Base-by-base conservation (phyloP, 2,888 invertebrate genomes). In the Tiliacea aurago region DNA sequence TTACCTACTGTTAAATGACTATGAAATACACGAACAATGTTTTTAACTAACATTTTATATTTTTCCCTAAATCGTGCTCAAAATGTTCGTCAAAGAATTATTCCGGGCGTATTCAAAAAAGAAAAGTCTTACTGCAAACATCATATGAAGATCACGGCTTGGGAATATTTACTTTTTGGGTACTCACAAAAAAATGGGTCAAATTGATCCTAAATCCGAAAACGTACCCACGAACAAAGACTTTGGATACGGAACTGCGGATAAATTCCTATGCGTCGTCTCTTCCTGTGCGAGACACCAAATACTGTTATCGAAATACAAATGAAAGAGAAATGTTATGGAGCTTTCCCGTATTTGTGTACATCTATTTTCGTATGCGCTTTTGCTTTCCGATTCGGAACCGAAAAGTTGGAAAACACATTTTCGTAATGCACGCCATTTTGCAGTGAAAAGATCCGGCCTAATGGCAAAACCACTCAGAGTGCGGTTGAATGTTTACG, bases 371-470 rank as follows among this genome's bases (percentile, higher is more conserved):
- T 76, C 33, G 55, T 71, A 68, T 76, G 66, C 68, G 62, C 62
- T 65, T 76, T 73, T 73, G 55, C 65, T 70, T 66, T 73, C 65
- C 78, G 47, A 69, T 65, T 55, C 70, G 65, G 69, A 73, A 84
- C 80, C 66, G 73, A 75, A 67, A 80, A 80, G 70, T 84, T 77
- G 55, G 73, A 67, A 80, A 76, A 76, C 33, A 72, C 72, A 72
- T 83, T 76, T 62, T 76, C 43, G 43, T 69, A 70, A 83, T 83
- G 49, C 18, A 37, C 15, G 47, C 68, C 64, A 73, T 78, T 61
- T 83, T 70, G 33, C 43, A 53, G 62, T 43, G 61, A 62, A 70
- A 78, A 55, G 51, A 58, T 43, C 66, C 59, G 33, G 55, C 9
- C 43, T 66, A 49, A 66, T 45, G 62, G 56, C 20, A 51, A 51